These are phyloP conservation scores for Myripristis jacobus DNA, from an alignment of 2,797 vertebrate genomes.

Conservation along the genomic window DNA sequence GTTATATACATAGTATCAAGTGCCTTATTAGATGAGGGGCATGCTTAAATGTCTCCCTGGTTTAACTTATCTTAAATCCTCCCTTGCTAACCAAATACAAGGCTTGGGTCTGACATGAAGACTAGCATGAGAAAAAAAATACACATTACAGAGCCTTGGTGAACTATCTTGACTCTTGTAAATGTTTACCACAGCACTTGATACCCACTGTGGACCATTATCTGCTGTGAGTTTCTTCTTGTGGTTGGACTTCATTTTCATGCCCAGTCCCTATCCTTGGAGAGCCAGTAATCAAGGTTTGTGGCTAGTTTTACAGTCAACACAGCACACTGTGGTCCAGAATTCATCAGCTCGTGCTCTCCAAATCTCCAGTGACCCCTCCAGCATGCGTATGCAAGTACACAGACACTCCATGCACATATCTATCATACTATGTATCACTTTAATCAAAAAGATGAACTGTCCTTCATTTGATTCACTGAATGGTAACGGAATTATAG, in stretches of 20 bases:
- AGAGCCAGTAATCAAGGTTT: conserved; percentile 33
- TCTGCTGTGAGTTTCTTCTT: conserved; percentile 31
- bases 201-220: conserved; percentile 30
- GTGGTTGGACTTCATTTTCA: conserved; percentile 14
- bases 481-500: conserved; percentile 27
- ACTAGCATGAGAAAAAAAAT: background rate
- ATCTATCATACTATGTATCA: conserved; percentile 5
- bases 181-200: conserved; percentile 29
- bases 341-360: conserved; percentile 14
- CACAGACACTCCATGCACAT: background rate
- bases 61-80: background rate
- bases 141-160: background rate
- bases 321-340: conserved; percentile 10
- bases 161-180: conserved; percentile 17
- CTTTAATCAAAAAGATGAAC: conserved; percentile 23
- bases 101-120: background rate
- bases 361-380: conserved; percentile 7
- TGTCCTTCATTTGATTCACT: conserved; percentile 12
- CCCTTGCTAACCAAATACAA: background rate
- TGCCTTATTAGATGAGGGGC: background rate
- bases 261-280: conserved; percentile 35
- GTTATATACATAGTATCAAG: background rate
- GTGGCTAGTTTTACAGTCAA: conserved; percentile 26
- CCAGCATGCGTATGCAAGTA: background rate
- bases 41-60: background rate